Evolutionary conservation across 23 tunicate genomes (phyloP).

Genomic region (Oikopleura dioica): DNA sequence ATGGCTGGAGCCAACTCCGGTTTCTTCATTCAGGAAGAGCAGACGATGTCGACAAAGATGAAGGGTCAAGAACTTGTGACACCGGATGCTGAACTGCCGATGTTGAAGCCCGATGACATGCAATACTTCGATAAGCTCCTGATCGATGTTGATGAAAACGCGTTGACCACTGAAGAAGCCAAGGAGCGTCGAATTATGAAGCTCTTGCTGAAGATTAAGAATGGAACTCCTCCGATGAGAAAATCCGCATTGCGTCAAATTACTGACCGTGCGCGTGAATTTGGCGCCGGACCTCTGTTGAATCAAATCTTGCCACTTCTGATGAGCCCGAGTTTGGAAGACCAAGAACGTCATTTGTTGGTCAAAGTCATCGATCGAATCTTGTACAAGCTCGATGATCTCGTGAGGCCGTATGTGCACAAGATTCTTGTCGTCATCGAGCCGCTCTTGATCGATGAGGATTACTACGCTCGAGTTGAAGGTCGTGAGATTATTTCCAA

Average conservation of each 20-base stretch:
- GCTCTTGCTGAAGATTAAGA: constrained; percentile 66
- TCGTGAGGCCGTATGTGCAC: constrained; percentile 95
- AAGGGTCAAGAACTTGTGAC: constrained; percentile 24
- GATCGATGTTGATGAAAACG: constrained; percentile 80
- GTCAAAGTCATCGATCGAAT: constrained; percentile 94
- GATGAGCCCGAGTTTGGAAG: constrained; percentile 97
- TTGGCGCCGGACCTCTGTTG: constrained; percentile 96
- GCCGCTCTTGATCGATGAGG: constrained; percentile 93
- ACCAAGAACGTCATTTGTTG: constrained; percentile 84
- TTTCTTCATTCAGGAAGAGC: constrained; percentile 91
- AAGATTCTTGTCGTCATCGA: constrained; percentile 93
- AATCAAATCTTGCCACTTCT: constrained; percentile 83
- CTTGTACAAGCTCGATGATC: constrained; percentile 85
- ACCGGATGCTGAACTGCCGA: constrained; percentile 72
- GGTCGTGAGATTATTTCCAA: constrained; percentile 96
- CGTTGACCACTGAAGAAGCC: constrained; percentile 64
- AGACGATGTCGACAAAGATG: constrained; percentile 26
- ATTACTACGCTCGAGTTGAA: constrained; percentile 94
- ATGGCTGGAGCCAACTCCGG: constrained; percentile 60
- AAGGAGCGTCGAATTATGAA: constrained; percentile 93
- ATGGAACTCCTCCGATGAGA: constrained; percentile 98
- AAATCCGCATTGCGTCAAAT: constrained; percentile 91
- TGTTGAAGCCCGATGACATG: constrained; percentile 94
- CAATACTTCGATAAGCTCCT: constrained; percentile 95
- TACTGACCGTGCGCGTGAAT: constrained; percentile 88